Evolutionary conservation across 2,113 vertebrate species (phyloP).

Genomic region (Opisthocomus hoazin): DNA sequence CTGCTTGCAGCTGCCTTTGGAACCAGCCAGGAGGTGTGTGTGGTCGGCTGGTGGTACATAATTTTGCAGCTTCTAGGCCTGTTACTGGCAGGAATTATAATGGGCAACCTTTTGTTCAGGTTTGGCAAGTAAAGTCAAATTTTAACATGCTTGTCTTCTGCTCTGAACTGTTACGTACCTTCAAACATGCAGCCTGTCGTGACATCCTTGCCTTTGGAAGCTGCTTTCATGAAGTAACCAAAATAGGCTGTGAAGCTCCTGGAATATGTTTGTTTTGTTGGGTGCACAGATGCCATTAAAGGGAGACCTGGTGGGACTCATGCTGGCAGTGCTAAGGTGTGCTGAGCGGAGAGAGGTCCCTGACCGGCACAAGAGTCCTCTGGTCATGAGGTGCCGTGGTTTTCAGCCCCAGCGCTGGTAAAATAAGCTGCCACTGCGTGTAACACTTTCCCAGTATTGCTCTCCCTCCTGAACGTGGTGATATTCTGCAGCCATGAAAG

Average conservation of each 20-base stretch:
- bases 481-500: background rate
- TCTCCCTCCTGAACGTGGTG: background rate
- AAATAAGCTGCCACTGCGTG: background rate
- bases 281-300: background rate
- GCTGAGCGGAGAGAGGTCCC: background rate
- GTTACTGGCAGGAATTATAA: background rate
- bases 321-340: background rate
- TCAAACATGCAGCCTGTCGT: background rate
- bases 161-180: background rate
- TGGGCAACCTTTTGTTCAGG: background rate
- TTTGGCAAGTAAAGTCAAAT: background rate
- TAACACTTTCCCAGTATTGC: background rate
- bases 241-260: background rate
- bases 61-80: background rate
- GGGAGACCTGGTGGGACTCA: background rate
- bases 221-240: background rate
- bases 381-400: background rate
- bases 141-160: background rate
- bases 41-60: rapidly evolving
- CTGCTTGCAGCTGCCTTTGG: background rate
- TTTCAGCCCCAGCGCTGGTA: background rate
- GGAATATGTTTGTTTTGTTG: background rate
- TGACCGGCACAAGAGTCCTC: background rate
- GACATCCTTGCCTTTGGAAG: background rate
- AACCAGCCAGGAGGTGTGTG: background rate